Conservation (phyloP, 2,797 vertebrate species). For the Ataeniobius toweri region DNA sequence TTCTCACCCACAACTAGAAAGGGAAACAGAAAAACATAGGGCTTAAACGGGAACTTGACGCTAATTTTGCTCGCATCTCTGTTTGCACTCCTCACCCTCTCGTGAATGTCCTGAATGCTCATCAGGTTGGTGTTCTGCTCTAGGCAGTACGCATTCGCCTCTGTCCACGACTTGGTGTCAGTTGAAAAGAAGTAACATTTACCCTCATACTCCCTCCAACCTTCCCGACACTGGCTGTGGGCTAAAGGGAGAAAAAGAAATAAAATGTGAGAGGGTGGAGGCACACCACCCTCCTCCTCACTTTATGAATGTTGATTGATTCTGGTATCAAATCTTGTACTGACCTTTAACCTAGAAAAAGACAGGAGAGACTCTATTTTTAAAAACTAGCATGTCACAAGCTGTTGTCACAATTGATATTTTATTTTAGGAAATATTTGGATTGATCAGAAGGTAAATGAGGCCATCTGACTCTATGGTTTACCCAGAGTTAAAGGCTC, state of each 20-base stretch:
- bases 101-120: slow-evolving; percentile 76
- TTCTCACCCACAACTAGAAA: slow-evolving; percentile 78
- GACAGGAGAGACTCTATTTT: background rate
- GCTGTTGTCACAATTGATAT: background rate
- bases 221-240: slow-evolving; percentile 70
- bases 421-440: background rate
- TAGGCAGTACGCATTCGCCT: slow-evolving; percentile 69
- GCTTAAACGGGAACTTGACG: background rate
- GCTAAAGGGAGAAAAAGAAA: slow-evolving; percentile 44
- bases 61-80: too few relatives aligned
- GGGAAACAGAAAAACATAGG: background rate
- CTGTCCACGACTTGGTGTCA: slow-evolving; percentile 71
- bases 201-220: slow-evolving; percentile 76
- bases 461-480: background rate
- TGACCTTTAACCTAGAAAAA: background rate
- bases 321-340: background rate
- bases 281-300: background rate
- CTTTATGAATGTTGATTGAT: background rate
- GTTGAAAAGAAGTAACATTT: slow-evolving; percentile 81
- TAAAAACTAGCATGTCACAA: background rate
- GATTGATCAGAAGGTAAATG: background rate
- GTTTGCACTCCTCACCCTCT: slow-evolving; percentile 72
- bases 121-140: slow-evolving; percentile 68
- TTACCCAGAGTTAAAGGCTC: background rate
- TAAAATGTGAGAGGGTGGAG: background rate